Percentiles rank a stretch among this genome's conserved stretches.
These are phyloP conservation scores for Pica pica DNA, from an alignment of 2,113 vertebrate genomes.

Conservation along the genomic window DNA sequence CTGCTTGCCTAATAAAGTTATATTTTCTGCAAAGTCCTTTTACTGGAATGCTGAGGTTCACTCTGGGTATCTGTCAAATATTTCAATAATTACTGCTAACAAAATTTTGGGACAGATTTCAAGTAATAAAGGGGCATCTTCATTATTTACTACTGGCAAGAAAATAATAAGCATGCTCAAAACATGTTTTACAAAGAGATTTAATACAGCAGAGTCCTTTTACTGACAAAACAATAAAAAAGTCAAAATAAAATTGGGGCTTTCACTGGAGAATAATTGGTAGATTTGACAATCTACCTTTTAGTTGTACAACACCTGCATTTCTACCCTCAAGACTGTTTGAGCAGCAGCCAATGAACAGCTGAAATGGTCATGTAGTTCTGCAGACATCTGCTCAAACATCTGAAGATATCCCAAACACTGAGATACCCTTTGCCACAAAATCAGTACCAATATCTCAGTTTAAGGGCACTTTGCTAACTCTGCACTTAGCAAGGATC, in stretches of 20 bases:
- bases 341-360: not conserved
- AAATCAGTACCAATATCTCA: not conserved
- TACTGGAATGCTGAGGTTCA: not conserved
- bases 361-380: fast-evolving
- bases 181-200: not conserved
- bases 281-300: not conserved
- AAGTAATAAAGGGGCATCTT: not conserved
- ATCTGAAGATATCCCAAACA: not conserved
- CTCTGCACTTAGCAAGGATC: not conserved
- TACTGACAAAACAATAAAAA: not conserved
- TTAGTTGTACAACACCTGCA: not conserved
- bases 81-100: not conserved
- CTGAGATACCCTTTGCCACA: not conserved
- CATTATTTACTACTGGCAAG: not conserved
- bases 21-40: not conserved
- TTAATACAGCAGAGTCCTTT: not conserved
- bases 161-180: not conserved
- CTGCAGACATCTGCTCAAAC: not conserved
- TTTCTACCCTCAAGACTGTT: not conserved
- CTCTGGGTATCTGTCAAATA: not conserved
- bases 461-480: not conserved
- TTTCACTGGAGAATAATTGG: not conserved
- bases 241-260: not conserved
- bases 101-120: not conserved
- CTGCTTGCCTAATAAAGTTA: not conserved